A percentile compares a stretch with the other conserved stretches of the same genome.
Evolutionary conservation across 2,113 vertebrate species (phyloP).

Genomic region (Rhipidura dahli): DNA sequence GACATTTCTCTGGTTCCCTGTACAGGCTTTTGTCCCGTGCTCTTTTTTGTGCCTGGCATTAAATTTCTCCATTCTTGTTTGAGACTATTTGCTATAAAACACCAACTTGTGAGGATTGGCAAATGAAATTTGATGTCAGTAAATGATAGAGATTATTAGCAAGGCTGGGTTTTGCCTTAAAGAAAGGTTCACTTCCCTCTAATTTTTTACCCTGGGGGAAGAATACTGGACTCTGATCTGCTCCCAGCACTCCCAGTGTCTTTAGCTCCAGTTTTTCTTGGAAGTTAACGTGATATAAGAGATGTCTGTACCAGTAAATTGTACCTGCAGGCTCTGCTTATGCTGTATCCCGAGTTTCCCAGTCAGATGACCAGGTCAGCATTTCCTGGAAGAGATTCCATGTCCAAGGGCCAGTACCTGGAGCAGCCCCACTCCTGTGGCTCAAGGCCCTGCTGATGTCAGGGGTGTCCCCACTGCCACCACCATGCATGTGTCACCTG

Average conservation of each 20-base stretch:
- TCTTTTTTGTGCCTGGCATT: neutral
- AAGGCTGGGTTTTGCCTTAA: neutral
- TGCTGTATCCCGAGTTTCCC: neutral
- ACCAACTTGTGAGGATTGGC: neutral
- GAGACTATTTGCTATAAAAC: neutral
- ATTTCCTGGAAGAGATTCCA: neutral
- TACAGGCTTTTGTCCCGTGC: conserved; percentile 38
- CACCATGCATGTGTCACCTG: neutral
- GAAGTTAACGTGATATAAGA: fast-evolving
- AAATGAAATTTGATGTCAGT: neutral
- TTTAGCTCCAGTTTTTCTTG: neutral
- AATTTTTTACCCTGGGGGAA: neutral
- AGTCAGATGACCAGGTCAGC: neutral
- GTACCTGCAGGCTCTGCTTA: neutral
- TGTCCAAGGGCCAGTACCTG: neutral
- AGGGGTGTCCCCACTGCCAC: neutral
- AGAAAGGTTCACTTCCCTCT: neutral
- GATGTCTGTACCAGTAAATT: neutral
- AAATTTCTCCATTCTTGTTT: neutral
- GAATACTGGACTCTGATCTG: neutral
- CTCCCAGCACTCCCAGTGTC: neutral
- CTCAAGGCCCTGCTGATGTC: neutral
- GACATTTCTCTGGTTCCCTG: neutral
- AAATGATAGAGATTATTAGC: neutral
- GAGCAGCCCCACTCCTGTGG: fast-evolving